A percentile compares a stretch with the other conserved stretches of the same genome.
phyloP scores from a whole-genome alignment of 2,888 invertebrate species.

The Ichneumoninae sp. region DNA sequence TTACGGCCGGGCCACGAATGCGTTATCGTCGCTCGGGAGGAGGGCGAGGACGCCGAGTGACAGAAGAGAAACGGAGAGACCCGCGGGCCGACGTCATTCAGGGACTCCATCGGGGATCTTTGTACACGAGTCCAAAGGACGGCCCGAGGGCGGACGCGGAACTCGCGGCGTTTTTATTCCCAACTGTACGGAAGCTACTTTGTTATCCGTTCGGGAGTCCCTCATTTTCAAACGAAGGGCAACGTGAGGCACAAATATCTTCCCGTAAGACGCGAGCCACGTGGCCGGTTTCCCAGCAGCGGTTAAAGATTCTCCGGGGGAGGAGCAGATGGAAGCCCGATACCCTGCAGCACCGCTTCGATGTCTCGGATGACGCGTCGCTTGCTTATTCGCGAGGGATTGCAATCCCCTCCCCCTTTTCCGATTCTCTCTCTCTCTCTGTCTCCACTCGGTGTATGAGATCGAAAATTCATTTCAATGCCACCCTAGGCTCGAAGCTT shows the following conservation, averaged over 20 bases:
- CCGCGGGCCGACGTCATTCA: constrained; percentile 18
- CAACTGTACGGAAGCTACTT: constrained; percentile 44
- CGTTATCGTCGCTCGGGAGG: constrained; percentile 22
- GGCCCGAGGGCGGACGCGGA: constrained; percentile 52
- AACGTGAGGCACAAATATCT: neutral
- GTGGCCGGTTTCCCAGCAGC: neutral
- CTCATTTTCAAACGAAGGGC: neutral
- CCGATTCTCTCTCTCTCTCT: too few relatives aligned
- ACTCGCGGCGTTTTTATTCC: constrained; percentile 72
- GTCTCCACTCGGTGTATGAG: neutral
- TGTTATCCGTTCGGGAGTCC: neutral
- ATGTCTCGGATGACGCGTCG: neutral
- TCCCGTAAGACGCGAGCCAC: neutral
- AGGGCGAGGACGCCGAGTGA: neutral
- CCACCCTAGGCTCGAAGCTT: neutral
- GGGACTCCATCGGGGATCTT: constrained; percentile 34
- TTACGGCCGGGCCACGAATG: neutral
- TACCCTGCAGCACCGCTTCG: neutral
- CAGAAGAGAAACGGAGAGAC: neutral
- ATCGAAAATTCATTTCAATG: neutral
- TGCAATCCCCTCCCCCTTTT: neutral
- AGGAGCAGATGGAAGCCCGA: neutral
- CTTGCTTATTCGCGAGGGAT: neutral
- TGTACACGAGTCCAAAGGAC: constrained; percentile 56
- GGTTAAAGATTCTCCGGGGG: neutral